A percentile compares a stretch with the other conserved stretches of the same genome.
Conservation (phyloP, 2,888 invertebrate species). For the Temnothorax unifasciatus region DNA sequence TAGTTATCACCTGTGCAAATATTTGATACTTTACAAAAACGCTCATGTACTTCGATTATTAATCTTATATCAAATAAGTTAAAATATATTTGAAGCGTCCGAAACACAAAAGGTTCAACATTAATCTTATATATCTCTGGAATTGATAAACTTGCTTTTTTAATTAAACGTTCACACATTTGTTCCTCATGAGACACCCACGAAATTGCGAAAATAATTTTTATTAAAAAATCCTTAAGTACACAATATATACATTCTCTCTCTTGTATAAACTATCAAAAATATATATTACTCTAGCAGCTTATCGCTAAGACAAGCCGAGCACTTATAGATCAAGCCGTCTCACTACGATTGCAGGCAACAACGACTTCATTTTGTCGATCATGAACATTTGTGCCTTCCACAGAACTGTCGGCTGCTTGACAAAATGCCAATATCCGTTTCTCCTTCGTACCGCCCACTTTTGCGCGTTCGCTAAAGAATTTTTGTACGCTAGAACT, state of each 20-base stretch:
- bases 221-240: constrained; percentile 47
- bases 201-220: not conserved
- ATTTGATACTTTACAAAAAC: not conserved
- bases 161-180: not conserved
- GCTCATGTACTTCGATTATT: not conserved
- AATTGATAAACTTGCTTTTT: not conserved
- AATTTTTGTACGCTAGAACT: constrained; percentile 84
- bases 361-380: constrained; percentile 72
- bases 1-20: constrained; percentile 23
- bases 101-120: not conserved
- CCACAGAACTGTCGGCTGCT: constrained; percentile 84
- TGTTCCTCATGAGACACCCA: not conserved
- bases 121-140: not conserved
- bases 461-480: constrained; percentile 86
- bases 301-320: constrained; percentile 24
- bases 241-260: constrained; percentile 23
- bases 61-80: not conserved
- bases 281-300: not conserved
- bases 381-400: constrained; percentile 76
- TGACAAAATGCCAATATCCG: constrained; percentile 87
- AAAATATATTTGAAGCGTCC: too few relatives aligned
- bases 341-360: constrained; percentile 70
- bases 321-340: constrained; percentile 69
- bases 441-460: constrained; percentile 86
- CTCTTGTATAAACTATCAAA: constrained; percentile 22